Base-by-base conservation (phyloP, 2,113 vertebrate genomes). In the Percina caprodes region DNA sequence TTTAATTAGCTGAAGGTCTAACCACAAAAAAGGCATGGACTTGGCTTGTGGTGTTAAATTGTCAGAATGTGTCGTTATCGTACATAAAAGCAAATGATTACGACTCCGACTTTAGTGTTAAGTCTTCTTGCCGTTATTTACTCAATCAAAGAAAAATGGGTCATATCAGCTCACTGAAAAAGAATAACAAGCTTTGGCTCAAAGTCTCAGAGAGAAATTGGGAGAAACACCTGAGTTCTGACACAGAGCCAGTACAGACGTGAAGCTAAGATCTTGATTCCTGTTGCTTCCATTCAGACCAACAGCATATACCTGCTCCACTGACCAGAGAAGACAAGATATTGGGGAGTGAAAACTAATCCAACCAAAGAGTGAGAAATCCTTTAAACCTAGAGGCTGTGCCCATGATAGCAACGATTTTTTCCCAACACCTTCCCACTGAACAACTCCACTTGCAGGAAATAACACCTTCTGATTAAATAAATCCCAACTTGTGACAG, bases 1-100 rank as follows among this genome's bases (percentile, higher is more conserved):
- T 93, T 94, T 81, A 89, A 91, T 94, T 90, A 90, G 70, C 80
- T 87, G 46, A 70, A 88, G 84, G 82, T 86, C 87, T 76, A 68
- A 83, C 70, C 87, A 88, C 76, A 88, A 82, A 88, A 83, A 88
- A 78, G 52, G 26, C 89, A 90, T 93, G 82, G 90, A 91, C 86
- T 91, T 71, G 48, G 51, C 63, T 89, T 55, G 77, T 23, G 4
- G 68, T 77, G 80, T 84, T 82, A 86, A 89, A 87, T 83, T 75
- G 73, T 83, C 78, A 72, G 55, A 61, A 76, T 54, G 14, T 46
- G 42, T 35, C 4, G 9, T 48, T 59, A 35, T 13, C 49, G 42
- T 58, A 54, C 46, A 54, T 46, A 67, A 51, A 55, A 54, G 63
- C 74, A 62, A 66, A 39, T 65, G 39, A 66, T 30, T 60, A 14